Evolutionary conservation across 2,888 invertebrate species (phyloP), one percentile per base, ranked within the genome.

Genomic region (Drosophila nr. medialis): DNA sequence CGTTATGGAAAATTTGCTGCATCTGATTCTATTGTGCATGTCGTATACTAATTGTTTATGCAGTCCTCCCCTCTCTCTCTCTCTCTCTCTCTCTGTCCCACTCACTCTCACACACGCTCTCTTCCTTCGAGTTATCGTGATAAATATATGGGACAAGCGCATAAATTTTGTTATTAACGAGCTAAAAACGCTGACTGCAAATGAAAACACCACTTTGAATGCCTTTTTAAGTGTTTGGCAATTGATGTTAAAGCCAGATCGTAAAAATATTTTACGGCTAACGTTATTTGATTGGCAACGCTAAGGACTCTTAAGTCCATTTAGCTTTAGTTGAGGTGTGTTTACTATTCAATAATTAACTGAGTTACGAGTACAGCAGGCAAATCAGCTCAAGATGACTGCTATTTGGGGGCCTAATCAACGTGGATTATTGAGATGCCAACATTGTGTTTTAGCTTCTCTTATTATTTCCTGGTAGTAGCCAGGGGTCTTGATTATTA

Each of bases 101-200:
- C n/a, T 48, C n/a, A 24, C 18, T 4, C n/a, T 15, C 45, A 11
- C 36, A n/a, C 18, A 21, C 40, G 11, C 24, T 34, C 4, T 30
- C 24, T 7, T 13, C 51, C 54, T 21, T 61, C 36, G 58, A 55
- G 63, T 55, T 40, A 49, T 55, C 59, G 77, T 77, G 73, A 80
- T 82, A 84, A 82, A 86, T 86, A 89, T 88, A 84, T 88, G 83
- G 84, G 74, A 90, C 83, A 80, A 71, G 76, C 72, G 73, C 72
- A 84, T 88, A 88, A 88, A 84, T 86, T 83, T 67, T 49, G 65
- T 82, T 79, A 80, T 84, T 81, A 90, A 90, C 83, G 79, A 79
- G 72, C 60, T 64, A 60, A 60, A 56, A 74, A 64, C 54, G 49
- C 32, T 67, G 60, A 67, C 59, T 67, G 27, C 40, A 64, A 59